These are phyloP conservation scores for Sinopyrophorus schimmeli DNA, from an alignment of 2,888 invertebrate species.

Conservation along the genomic window DNA sequence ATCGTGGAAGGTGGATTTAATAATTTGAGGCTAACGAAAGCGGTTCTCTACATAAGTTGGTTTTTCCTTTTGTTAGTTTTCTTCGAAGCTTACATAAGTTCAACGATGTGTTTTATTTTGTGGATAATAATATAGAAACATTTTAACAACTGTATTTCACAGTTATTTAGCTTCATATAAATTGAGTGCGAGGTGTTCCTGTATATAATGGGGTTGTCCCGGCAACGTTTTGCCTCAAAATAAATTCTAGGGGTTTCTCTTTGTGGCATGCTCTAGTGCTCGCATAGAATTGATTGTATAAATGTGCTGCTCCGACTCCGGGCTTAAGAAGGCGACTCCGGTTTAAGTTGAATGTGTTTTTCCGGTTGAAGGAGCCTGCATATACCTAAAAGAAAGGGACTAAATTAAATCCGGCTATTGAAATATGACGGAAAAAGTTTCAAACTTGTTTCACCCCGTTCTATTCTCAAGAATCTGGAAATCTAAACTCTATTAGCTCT, in stretches of 20 bases:
- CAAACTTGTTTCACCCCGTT: constrained; percentile 43
- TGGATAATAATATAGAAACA: constrained; percentile 14
- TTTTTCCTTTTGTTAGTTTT: constrained; percentile 9
- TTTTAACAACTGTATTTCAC: constrained; percentile 17
- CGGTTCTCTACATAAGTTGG: constrained; percentile 8
- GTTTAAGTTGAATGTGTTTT: constrained; percentile 38
- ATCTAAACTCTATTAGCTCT: constrained; percentile 47
- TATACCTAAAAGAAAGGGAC: constrained; percentile 41
- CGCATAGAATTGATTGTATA: constrained; percentile 27
- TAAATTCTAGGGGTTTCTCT: constrained; percentile 22
- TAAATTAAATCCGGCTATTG: constrained; percentile 43
- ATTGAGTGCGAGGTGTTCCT: constrained; percentile 17
- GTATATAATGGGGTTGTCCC: constrained; percentile 16
- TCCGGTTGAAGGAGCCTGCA: constrained; percentile 37
- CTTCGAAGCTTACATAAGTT: constrained; percentile 1
- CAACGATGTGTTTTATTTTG: constrained; percentile 15
- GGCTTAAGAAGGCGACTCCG: constrained; percentile 19
- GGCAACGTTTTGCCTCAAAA: constrained; percentile 13
- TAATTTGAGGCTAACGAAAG: too few species aligned
- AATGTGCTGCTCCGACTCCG: constrained; percentile 21
- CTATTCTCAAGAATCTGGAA: constrained; percentile 39
- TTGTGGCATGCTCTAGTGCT: constrained; percentile 16
- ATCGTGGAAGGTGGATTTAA: too few species aligned
- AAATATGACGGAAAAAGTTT: constrained; percentile 48
- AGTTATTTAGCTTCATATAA: constrained; percentile 18